Evolutionary conservation across 2,888 invertebrate genomes (phyloP).

Genomic region (Macrosoma leucophasiata): DNA sequence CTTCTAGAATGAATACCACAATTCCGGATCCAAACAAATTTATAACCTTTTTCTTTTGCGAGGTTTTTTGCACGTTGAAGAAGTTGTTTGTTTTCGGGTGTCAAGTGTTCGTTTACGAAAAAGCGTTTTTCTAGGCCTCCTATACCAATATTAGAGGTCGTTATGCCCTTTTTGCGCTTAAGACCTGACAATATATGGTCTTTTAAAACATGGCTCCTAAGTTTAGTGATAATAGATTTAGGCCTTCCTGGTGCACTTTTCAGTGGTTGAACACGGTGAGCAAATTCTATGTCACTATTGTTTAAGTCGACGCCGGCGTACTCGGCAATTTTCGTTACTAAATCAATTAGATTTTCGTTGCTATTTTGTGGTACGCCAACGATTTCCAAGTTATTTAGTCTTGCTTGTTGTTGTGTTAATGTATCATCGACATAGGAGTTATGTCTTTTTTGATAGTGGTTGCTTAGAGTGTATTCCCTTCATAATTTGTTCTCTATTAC

Average conservation of each 20-base stretch:
- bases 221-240: constrained; percentile 4
- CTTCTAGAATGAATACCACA: too few species aligned
- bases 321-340: constrained; percentile 2
- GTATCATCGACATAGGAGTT: too few species aligned
- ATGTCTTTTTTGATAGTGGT: too few species aligned
- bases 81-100: background rate
- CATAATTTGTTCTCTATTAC: too few species aligned
- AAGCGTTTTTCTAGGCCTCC: constrained; percentile 1
- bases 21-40: too few species aligned
- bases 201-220: constrained; percentile 1
- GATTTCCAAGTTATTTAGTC: too few species aligned
- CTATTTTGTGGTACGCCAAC: constrained; percentile 1
- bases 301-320: constrained; percentile 2
- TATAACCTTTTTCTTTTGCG: too few species aligned
- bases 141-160: constrained; percentile 4
- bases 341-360: background rate
- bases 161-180: constrained; percentile 2
- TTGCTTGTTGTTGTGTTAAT: too few species aligned
- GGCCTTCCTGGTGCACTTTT: constrained; percentile 1
- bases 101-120: constrained; percentile 5
- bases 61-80: too few species aligned
- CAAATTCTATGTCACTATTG: constrained; percentile 3
- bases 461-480: too few species aligned
- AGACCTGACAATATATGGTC: constrained; percentile 2
- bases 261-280: constrained; percentile 4